Evolutionary conservation across 2,888 invertebrate genomes (phyloP), one percentile per base, ranked within the genome.

Genomic region (Ametastegia equiseti): DNA sequence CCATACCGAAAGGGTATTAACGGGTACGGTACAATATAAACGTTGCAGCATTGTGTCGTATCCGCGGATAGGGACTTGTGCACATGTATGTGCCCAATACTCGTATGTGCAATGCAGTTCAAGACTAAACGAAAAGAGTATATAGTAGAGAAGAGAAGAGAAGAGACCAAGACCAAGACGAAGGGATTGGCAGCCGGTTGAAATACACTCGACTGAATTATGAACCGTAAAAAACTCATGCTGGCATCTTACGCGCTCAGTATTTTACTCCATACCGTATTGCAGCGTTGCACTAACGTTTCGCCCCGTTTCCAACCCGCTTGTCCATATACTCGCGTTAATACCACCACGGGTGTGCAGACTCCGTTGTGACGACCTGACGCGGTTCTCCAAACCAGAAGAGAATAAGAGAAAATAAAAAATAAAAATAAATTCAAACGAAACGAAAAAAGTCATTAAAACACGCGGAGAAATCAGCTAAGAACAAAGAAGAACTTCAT

Each of bases 181-280:
- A 65, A 78, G 47, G 75, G 86, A 90, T 90, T 90, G 91, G 90
- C 90, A 90, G 91, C 87, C 89, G 88, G 90, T 90, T 90, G 90
- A 90, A 90, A 90, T 91, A 91, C 88, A 90, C 90, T 90, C 89
- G 89, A 84, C 90, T 91, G 90, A 90, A 90, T 91, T 91, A 91
- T 90, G 91, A 91, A 91, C 90, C 91, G 91, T 91, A 90, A 91
- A 91, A 78, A 90, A 89, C 88, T 90, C 87, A 84, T 84, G 84
- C 80, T 84, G 84, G 86, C 86, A 87, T 86, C 86, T 85, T 86
- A 84, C 85, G 85, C 85, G 86, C 86, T 87, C 87, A 15, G 60
- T 87, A 87, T 87, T 86, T 87, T 84, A 86, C 80, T 85, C 65
- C 84, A 86, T 88, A 89, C 63, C 54, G 23, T 36, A 2, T 63